A percentile compares a stretch with the other conserved stretches of the same genome.
Evolutionary conservation across 2,888 invertebrate genomes (phyloP).

Genomic region (Calliopum simillimum): DNA sequence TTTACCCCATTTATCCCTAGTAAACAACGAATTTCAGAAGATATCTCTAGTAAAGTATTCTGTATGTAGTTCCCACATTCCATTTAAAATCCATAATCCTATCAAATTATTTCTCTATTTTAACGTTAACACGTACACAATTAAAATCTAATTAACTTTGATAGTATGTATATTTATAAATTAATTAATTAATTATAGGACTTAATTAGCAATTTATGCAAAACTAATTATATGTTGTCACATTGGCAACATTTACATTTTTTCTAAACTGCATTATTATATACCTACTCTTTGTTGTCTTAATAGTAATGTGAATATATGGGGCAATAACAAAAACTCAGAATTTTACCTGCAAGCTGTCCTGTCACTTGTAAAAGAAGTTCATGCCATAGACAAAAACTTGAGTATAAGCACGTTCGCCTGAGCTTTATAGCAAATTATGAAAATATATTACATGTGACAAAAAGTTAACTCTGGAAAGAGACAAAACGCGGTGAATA

Average conservation of each 20-base stretch:
- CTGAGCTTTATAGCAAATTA: conserved; percentile 51
- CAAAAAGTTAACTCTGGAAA: too few relatives aligned
- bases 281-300: too few relatives aligned
- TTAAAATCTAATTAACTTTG: too few relatives aligned
- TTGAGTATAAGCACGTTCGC: conserved; percentile 27
- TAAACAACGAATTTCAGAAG: too few relatives aligned
- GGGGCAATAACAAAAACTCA: conserved; percentile 6
- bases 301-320: conserved; percentile 31
- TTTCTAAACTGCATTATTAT: background rate
- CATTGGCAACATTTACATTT: conserved; percentile 20
- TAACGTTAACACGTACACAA: too few relatives aligned
- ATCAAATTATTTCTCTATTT: too few relatives aligned
- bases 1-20: too few relatives aligned
- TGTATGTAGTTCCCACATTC: too few relatives aligned
- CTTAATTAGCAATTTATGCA: conserved; percentile 22
- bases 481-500: too few relatives aligned
- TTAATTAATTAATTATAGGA: conserved; percentile 20
- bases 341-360: background rate
- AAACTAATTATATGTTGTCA: conserved; percentile 19
- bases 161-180: too few relatives aligned
- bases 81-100: too few relatives aligned
- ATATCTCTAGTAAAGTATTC: too few relatives aligned
- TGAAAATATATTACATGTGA: conserved; percentile 55
- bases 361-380: background rate
- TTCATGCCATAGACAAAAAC: background rate